Evolutionary conservation across 1,140 invertebrate genomes (phyloP).

Genomic region (Drosophila athabasca): DNA sequence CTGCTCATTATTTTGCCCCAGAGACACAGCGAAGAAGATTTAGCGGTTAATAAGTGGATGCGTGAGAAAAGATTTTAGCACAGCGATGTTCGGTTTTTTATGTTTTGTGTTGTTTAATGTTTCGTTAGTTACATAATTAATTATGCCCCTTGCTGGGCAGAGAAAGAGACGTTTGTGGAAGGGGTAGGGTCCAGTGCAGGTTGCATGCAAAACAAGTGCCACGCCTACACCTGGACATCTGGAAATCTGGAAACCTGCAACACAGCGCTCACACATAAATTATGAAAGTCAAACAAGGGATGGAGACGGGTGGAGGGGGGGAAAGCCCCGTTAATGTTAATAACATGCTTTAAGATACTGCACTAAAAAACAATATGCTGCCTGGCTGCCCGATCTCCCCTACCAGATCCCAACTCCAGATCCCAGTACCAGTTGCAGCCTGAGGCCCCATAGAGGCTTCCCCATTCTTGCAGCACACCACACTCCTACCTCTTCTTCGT

Average conservation of each 20-base stretch:
- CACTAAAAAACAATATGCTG: constrained; percentile 60
- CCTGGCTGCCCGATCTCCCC: constrained; percentile 11
- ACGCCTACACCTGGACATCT: constrained; percentile 42
- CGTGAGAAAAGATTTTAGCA: constrained; percentile 66
- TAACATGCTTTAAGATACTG: constrained; percentile 67
- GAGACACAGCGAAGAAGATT: constrained; percentile 45
- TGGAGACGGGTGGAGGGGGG: constrained; percentile 28
- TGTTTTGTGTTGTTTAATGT: constrained; percentile 42
- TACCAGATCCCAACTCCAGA: not conserved
- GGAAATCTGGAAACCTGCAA: not conserved
- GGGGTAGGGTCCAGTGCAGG: constrained; percentile 41
- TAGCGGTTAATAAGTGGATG: constrained; percentile 70
- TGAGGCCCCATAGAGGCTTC: too few species aligned
- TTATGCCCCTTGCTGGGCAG: constrained; percentile 35
- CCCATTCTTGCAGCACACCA: too few species aligned
- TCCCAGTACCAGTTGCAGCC: not conserved
- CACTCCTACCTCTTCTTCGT: too few species aligned
- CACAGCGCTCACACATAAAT: constrained; percentile 70
- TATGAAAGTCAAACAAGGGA: constrained; percentile 71
- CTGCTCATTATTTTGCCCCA: constrained; percentile 51
- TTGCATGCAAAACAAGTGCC: constrained; percentile 72
- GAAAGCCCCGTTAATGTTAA: constrained; percentile 73
- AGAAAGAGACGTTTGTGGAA: too few species aligned
- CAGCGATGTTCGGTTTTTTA: constrained; percentile 13
- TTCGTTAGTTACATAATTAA: constrained; percentile 71